Base-by-base conservation (phyloP, 2,113 vertebrate genomes). In the Sakesphorus luctuosus region DNA sequence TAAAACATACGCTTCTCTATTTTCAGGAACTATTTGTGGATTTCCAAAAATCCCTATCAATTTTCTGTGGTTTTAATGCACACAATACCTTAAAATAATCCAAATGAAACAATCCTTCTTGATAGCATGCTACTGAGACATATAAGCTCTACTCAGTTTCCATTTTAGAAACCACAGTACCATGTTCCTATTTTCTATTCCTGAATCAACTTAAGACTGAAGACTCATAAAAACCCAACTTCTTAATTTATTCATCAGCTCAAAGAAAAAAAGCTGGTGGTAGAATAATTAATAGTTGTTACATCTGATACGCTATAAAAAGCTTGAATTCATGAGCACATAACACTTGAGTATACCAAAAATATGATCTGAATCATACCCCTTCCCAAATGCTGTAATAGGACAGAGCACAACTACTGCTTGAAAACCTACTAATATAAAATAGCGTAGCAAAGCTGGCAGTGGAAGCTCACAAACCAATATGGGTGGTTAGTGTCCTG, bases 221-320 rank as follows among this genome's bases (percentile, higher is more conserved):
- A 90, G 84, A 77, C 73, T 97, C 69, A 50, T 72, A 52, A 95
- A 97, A 97, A 85, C 44, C 53, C 65, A 58, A 90, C 87, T 97
- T 96, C 87, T 93, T 91, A 87, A 97, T 95, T 97, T 95, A 96
- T 95, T 96, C 95, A 95, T 92, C 93, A 96, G 71, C 36, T 90
- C 11, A 75, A 95, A 84, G 56, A 76, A 96, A 94, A 95, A 72
- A 85, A 84, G 74, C 73, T 93, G 78, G 89, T 91, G 87, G 79
- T 90, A 96, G 93, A 96, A 97, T 94, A 97, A 97, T 95, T 96
- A 97, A 96, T 95, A 95, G 86, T 88, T 97, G 90, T 82, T 78
- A 72, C 83, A 93, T 78, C 89, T 89, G 55, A 90, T 84, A 87
- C 52, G 82, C 58, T 94, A 96, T 79, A 90, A 96, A 95, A 97